Conservation (phyloP, 53 echinoderm and acorn worm genomes). For the Antedon mediterranea region DNA sequence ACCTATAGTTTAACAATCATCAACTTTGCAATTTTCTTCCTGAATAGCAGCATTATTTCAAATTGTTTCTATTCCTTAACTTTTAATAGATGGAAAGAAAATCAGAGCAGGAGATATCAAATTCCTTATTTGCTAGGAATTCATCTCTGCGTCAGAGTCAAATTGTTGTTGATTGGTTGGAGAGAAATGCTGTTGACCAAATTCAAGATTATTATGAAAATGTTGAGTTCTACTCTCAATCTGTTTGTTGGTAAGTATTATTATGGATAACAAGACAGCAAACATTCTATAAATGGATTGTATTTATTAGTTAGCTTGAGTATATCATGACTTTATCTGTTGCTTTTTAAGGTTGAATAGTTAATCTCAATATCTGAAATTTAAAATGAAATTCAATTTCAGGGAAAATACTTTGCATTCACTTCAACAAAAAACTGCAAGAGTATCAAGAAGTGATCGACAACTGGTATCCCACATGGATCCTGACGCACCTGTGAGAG, state of each 20-base stretch:
- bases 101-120: constrained; percentile 58
- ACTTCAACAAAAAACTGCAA: constrained; percentile 40
- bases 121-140: constrained; percentile 38
- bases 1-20: no score
- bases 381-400: background rate
- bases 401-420: constrained; percentile 93
- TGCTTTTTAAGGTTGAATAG: no score
- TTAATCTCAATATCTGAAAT: no score
- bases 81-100: constrained; percentile 8
- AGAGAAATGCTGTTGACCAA: constrained; percentile 56
- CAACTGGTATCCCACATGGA: constrained; percentile 34
- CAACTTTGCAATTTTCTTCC: background rate
- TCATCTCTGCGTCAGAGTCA: constrained; percentile 59
- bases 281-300: no score
- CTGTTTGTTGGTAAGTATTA: constrained; percentile 71
- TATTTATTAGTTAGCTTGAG: no score
- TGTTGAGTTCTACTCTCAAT: constrained; percentile 81
- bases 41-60: background rate
- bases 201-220: constrained; percentile 39
- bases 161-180: constrained; percentile 93
- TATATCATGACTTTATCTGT: no score
- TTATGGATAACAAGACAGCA: no score
- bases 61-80: background rate
- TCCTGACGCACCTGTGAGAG: constrained; percentile 72
- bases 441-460: constrained; percentile 1